Evolutionary conservation across 2,797 vertebrate genomes (phyloP), one percentile per base, ranked within the genome.

Genomic region (Clarias laeviceps): DNA sequence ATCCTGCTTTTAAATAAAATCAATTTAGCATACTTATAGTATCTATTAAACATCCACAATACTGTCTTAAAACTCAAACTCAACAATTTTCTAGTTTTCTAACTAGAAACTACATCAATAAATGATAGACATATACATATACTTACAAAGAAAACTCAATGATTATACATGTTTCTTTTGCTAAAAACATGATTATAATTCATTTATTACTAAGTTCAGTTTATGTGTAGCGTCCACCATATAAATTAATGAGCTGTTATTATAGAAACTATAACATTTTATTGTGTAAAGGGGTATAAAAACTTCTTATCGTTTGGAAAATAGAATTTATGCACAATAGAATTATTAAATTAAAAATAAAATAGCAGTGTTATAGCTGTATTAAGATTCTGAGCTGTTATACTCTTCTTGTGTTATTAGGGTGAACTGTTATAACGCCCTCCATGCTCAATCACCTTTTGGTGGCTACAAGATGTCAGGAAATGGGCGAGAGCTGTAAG

Each of bases 381-480:
- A 64, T 45, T 17, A 27, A 64, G 2, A 18, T 27, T 45, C 32
- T 17, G 4, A 79, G 12, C 12, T 17, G 12, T 61, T 2, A 1
- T 77, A 9, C 29, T 61, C 40, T 80, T 8, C 15, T 74, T 83
- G 32, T 22, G n/a, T 37, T 24, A 3, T 54, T 73, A 99, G 98
- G 98, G 95, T 99, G 91, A 99, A 99, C 94, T 99, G 98, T 90
- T 98, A 98, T 91, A 99, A 99, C 0, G 97, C 97, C 0, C 95
- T 98, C 66, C 97, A 98, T 17, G 96, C 95, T 68, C 97, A 99
- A 90, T 92, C 96, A 84, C 97, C 98, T 0, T 99, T 99, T 29
- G 98, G 98, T 87, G 98, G 98, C 40, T 97, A 95, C 89, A 97
- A 99, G 92, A 98, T 99, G 97, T 99, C 98, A 40, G 98, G 98